Percentiles rank a stretch among this genome's conserved stretches.
Evolutionary conservation across 2,113 vertebrate genomes (phyloP).

Genomic region (Pterocles burchelli): DNA sequence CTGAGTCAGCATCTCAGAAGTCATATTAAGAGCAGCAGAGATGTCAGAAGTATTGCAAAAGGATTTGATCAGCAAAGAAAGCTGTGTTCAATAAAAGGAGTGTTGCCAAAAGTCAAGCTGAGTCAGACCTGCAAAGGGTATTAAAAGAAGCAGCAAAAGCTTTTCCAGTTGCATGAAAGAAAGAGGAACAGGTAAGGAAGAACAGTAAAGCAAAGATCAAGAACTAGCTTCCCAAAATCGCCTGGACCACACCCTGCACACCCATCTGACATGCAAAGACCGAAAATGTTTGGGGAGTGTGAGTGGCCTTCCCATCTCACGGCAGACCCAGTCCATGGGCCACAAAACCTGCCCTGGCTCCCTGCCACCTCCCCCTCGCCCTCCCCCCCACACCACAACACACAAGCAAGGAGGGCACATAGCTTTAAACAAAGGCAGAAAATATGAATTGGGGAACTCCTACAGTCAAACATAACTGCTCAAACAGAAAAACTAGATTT

Average conservation of each 20-base stretch:
- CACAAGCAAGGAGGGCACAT: not conserved
- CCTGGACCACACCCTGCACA: not conserved
- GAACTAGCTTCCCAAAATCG: not conserved
- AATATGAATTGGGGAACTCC: not conserved
- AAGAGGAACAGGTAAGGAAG: not conserved
- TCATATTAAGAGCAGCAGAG: not conserved
- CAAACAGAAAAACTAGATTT: accelerated
- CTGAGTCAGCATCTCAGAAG: constrained; percentile 44
- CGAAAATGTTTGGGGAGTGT: accelerated
- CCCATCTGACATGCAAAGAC: not conserved
- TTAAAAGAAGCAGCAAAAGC: constrained; percentile 7
- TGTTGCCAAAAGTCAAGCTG: constrained; percentile 18
- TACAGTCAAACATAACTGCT: not conserved
- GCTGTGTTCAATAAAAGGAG: constrained; percentile 8
- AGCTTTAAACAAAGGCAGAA: not conserved
- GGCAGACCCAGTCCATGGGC: not conserved
- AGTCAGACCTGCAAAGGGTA: not conserved
- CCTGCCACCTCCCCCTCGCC: no score
- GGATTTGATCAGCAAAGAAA: constrained; percentile 34
- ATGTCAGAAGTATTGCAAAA: constrained; percentile 14
- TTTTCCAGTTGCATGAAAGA: not conserved
- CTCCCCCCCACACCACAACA: accelerated
- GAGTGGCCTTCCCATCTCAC: not conserved
- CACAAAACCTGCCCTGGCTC: not conserved
- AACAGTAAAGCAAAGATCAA: not conserved